Evolutionary conservation across 1,140 invertebrate species (phyloP), one percentile per base, ranked within the genome.

Genomic region (Lepidurus packardi): DNA sequence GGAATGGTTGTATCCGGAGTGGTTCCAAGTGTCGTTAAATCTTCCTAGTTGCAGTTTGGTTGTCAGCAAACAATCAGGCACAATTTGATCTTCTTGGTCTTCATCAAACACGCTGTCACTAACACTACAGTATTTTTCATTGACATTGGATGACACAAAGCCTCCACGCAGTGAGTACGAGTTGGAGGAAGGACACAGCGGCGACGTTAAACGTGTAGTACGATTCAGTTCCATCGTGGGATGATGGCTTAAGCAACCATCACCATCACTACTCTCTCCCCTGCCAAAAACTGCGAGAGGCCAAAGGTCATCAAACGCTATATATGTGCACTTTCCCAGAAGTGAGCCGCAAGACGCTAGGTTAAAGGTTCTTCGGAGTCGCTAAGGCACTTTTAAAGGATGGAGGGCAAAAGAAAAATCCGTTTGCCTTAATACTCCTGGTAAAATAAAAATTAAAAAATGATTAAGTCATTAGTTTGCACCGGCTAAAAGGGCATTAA

Each of bases 41-140:
- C 73, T 73, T 13, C 73, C 74, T 47, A 78, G 53, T 24, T 78
- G 73, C 24, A 78, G 34, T 41, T 78, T 78, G 11, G 78, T 42
- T 10, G 73, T 73, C 34, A 78, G 34, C 10, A 74, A 78, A 45
- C 78, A 78, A 44, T 78, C 78, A 21, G 78, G 78, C 43, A 78
- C 78, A 74, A 78, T 78, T 47, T 78, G 78, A 24, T 78, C 78
- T 7, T 78, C 77, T 78, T 78, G 78, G 6, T 78, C 78, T 43
- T 78, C 78, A 47, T 44, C n/a, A 47, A 78, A 78, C 73, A 78
- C 78, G 73, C 75, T 74, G 24, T 78, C 73, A 25, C 45, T 78
- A 65, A n/a, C 34, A 73, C 53, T 78, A 65, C 53, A 65, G 21
- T 65, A 65, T 65, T 21, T 65, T 7, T 65, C 53, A 65, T 21